A percentile compares a stretch with the other conserved stretches of the same genome.
These are phyloP conservation scores for Pelusios castaneus DNA, from an alignment of 2,113 vertebrate genomes.

Conservation along the genomic window DNA sequence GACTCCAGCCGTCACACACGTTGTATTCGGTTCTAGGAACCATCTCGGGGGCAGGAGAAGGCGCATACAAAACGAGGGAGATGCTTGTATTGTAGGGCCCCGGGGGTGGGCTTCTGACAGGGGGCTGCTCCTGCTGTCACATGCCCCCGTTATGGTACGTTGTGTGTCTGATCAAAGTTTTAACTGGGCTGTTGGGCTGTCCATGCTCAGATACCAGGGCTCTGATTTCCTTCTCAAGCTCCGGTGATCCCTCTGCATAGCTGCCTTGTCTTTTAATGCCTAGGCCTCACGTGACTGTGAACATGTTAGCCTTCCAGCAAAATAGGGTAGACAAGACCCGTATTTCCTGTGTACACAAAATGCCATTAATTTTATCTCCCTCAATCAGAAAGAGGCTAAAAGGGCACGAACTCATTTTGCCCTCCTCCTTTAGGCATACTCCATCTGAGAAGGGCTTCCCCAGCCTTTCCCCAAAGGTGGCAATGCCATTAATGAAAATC, in stretches of 20 bases:
- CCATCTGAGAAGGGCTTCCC: background rate
- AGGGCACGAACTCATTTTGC: background rate
- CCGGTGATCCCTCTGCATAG: background rate
- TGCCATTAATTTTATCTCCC: background rate
- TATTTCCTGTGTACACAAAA: background rate
- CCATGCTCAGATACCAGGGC: background rate
- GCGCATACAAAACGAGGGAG: background rate
- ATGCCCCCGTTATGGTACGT: background rate
- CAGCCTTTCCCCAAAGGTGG: background rate
- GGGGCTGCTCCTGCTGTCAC: background rate
- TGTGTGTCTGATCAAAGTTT: background rate
- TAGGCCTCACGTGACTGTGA: constrained; percentile 6
- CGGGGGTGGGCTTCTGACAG: background rate
- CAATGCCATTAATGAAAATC: background rate
- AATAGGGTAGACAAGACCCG: background rate
- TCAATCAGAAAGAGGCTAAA: background rate
- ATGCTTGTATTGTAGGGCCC: background rate
- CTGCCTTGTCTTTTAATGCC: background rate
- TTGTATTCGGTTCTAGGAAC: background rate
- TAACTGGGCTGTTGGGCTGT: background rate
- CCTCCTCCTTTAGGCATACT: background rate
- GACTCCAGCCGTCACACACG: background rate
- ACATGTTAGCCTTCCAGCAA: background rate
- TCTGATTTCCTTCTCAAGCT: constrained; percentile 28
- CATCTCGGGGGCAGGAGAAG: background rate